Base-by-base conservation (phyloP, 1,140 invertebrate species). In the Nylanderia fulva region DNA sequence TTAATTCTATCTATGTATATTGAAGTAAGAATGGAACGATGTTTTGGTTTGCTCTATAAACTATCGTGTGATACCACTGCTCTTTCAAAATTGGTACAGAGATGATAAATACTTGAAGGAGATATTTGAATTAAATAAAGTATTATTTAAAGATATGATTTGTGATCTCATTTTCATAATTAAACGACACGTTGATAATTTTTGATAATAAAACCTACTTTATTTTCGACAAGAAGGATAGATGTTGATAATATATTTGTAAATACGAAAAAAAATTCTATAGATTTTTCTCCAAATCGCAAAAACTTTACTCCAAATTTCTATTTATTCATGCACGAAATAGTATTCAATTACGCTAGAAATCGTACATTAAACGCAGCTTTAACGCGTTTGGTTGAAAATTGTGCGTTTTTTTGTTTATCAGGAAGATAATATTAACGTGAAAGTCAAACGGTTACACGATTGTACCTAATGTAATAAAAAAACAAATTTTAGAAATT, bases 351-450 rank as follows among this genome's bases (percentile, higher is more conserved):
- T 84, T 84, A 64, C 18, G 24, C 42, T 76, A 74, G 33, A 76
- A 76, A 84, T 76, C 42, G 58, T 76, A 84, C n/a, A 63, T 63
- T 63, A 75, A 66, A 74, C 45, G 80, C 71, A 84, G 39, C 29
- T 24, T 61, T 36, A 74, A 63, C 13, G 33, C 29, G 11, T 58
- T 66, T 71, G 39, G 52, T 24, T 39, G 39, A 61, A 85, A 85
- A 68, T 85, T 66, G 72, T 68, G 42, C 66, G 74, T 74, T 68
- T 86, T 76, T 54, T 58, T 3, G 66, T 63, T 64, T 9, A 82
- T 45, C 33, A 84, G 68, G 68, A 84, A 84, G 56, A 82, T 83
- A 83, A 72, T 13, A 86, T 15, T 80, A 85, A 82, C 3, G 36
- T 21, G 33, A 83, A 36, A 60, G 29, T 45, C 33, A 9, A 71